These are phyloP conservation scores for Lissonota sp. DNA, from an alignment of 2,888 invertebrate species.

Conservation along the genomic window DNA sequence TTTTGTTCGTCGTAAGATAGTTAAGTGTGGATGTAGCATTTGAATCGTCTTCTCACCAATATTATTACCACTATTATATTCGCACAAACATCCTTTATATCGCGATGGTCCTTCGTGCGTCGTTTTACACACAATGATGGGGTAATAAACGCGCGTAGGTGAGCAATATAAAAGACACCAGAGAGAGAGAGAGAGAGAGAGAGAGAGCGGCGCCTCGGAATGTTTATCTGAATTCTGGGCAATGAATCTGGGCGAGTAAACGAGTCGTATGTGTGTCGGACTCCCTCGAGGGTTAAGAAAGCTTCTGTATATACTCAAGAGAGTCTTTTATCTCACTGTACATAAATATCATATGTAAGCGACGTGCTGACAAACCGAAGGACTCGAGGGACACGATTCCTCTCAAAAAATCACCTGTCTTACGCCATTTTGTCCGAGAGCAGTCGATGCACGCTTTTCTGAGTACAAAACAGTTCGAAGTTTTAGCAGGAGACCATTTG, in stretches of 20 bases:
- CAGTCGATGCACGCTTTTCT: constrained; percentile 19
- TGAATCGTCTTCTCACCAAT: background rate
- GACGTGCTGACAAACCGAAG: too few species aligned
- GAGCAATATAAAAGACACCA: constrained; percentile 51
- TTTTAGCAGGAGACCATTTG: constrained; percentile 33
- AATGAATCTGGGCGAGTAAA: constrained; percentile 59
- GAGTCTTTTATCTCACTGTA: constrained; percentile 40
- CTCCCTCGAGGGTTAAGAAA: constrained; percentile 32
- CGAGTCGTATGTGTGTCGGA: constrained; percentile 1
- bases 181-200: background rate
- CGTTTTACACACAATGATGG: background rate
- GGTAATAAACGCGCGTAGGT: constrained; percentile 57
- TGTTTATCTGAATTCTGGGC: constrained; percentile 67
- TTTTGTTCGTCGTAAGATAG: too few species aligned
- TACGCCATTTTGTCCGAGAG: background rate
- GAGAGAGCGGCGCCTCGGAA: constrained; percentile 31
- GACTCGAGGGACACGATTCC: background rate
- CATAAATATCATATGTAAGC: too few species aligned
- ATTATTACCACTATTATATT: background rate
- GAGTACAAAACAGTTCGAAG: constrained; percentile 36
- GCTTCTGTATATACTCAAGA: constrained; percentile 5
- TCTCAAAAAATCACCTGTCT: background rate
- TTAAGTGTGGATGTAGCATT: background rate
- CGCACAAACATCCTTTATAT: constrained; percentile 4
- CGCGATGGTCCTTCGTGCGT: constrained; percentile 27